Percentiles rank a stretch among this genome's conserved stretches.
Conservation (phyloP, 53 echinoderm and acorn worm genomes). For the Holothuria leucospilota region DNA sequence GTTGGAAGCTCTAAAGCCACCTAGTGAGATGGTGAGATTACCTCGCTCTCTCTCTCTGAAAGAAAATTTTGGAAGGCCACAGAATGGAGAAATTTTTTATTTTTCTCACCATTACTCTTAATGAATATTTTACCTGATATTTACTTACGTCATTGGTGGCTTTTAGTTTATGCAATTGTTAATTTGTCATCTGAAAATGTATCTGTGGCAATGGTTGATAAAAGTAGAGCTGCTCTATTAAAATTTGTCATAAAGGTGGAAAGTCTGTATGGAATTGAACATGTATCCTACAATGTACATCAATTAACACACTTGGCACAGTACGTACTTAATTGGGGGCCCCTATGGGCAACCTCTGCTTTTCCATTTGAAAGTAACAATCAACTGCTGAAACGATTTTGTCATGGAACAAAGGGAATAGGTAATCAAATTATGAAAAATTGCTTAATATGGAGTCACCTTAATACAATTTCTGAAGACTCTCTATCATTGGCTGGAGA, state of each 20-base stretch:
- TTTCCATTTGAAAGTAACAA: conserved; percentile 68
- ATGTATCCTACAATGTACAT: no score
- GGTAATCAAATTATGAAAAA: no score
- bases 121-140: not conserved
- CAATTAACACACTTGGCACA: no score
- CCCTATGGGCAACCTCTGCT: conserved; percentile 66
- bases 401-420: conserved; percentile 58
- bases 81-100: conserved; percentile 27
- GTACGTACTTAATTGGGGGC: conserved; percentile 66
- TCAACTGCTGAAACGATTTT: conserved; percentile 39
- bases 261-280: no score
- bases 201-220: no score
- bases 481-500: not conserved
- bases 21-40: not conserved
- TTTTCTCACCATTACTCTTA: conserved; percentile 11
- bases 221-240: no score
- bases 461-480: not conserved
- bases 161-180: conserved; percentile 34
- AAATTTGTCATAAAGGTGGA: no score
- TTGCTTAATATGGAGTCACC: not conserved
- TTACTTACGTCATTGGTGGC: conserved; percentile 39
- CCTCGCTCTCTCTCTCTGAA: conserved; percentile 15
- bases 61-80: conserved; percentile 32
- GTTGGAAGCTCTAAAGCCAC: not conserved
- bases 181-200: not conserved